These are phyloP conservation scores for Steatornis caripensis DNA, from an alignment of 2,113 vertebrate species.

Conservation along the genomic window DNA sequence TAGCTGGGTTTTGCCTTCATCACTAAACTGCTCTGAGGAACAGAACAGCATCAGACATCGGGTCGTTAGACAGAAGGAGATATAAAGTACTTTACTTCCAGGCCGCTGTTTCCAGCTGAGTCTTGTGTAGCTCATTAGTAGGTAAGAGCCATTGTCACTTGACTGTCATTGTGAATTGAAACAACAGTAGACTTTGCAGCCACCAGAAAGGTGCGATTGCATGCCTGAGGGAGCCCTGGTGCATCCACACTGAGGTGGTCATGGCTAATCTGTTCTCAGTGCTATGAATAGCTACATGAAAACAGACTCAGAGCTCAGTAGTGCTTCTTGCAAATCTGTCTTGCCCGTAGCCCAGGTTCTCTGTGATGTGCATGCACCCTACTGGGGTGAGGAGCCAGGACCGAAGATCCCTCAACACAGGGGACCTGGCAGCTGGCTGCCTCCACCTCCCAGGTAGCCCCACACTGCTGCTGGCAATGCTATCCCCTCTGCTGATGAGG, in stretches of 20 bases:
- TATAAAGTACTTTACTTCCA: not conserved
- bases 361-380: rapidly evolving
- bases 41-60: not conserved
- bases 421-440: rapidly evolving
- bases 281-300: not conserved
- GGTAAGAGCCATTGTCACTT: not conserved
- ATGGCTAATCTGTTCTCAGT: not conserved
- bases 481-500: not conserved
- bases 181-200: not conserved
- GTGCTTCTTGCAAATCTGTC: not conserved
- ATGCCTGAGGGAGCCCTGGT: not conserved
- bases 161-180: not conserved
- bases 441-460: not conserved
- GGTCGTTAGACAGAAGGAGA: not conserved
- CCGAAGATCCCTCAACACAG: rapidly evolving
- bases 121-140: not conserved
- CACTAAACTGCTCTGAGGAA: not conserved
- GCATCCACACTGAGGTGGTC: not conserved
- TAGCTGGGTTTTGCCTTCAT: not conserved
- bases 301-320: not conserved
- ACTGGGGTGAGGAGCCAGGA: not conserved
- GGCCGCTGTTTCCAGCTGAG: not conserved
- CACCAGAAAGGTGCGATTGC: not conserved
- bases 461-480: rapidly evolving
- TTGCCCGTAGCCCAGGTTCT: not conserved